Percentiles rank a stretch among this genome's conserved stretches.
phyloP scores from a whole-genome alignment of 2,888 invertebrate species.

The Flexamia atlantica region DNA sequence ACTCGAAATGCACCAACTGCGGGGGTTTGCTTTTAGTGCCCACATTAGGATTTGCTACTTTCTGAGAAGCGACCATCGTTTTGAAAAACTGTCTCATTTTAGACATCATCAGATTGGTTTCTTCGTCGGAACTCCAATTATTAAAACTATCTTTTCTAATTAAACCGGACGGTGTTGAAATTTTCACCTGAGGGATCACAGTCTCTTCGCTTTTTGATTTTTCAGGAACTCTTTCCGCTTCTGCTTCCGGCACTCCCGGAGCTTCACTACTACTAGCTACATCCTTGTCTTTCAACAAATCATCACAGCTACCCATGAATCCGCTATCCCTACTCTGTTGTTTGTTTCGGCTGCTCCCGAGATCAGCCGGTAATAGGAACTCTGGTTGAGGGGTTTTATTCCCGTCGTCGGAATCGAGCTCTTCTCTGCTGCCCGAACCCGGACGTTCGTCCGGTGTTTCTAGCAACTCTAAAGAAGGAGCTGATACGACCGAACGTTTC shows the following conservation, averaged over 20 bases:
- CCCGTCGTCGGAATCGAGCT: constrained; percentile 80
- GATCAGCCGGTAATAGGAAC: constrained; percentile 75
- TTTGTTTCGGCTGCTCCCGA: constrained; percentile 79
- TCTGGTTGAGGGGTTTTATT: constrained; percentile 84
- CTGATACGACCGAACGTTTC: constrained; percentile 76
- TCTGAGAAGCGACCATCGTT: constrained; percentile 86
- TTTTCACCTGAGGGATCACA: constrained; percentile 61
- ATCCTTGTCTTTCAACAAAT: constrained; percentile 82
- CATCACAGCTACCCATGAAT: constrained; percentile 93
- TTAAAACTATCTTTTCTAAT: constrained; percentile 94
- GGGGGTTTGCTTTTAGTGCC: constrained; percentile 85
- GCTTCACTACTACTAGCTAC: constrained; percentile 39
- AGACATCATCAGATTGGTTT: constrained; percentile 96
- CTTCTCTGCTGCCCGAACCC: constrained; percentile 62
- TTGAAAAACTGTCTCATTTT: constrained; percentile 96
- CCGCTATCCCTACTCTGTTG: constrained; percentile 93
- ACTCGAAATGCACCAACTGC: constrained; percentile 93
- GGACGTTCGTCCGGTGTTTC: constrained; percentile 68
- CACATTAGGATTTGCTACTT: constrained; percentile 73
- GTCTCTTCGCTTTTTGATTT: constrained; percentile 62
- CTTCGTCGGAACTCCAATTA: constrained; percentile 96
- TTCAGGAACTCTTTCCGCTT: constrained; percentile 53
- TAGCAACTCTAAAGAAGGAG: constrained; percentile 69
- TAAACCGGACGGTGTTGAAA: constrained; percentile 76
- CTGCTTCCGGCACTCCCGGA: constrained; percentile 25